Percentiles rank a stretch among this genome's conserved stretches.
These are phyloP conservation scores for Epinephelus coioides DNA, from an alignment of 2,797 vertebrate species.

Conservation along the genomic window DNA sequence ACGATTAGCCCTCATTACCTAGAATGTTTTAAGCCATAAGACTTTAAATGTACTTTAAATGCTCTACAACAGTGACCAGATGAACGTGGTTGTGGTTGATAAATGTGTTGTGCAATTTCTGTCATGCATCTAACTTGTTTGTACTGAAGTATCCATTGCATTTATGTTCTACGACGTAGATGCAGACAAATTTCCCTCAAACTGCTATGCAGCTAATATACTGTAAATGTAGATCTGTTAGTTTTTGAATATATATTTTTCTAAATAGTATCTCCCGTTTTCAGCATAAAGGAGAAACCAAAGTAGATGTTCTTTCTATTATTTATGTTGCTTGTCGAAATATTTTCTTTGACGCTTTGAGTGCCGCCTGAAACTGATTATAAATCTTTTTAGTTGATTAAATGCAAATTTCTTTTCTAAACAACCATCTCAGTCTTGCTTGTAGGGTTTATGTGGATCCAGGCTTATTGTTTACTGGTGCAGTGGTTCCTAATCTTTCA, in stretches of 20 bases:
- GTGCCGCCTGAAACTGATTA: slow-evolving; percentile 43
- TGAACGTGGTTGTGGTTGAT: slow-evolving; percentile 59
- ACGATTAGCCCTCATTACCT: slow-evolving; percentile 49
- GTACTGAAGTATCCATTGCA: slow-evolving; percentile 76
- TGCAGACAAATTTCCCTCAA: slow-evolving; percentile 78
- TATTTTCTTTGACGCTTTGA: slow-evolving; percentile 53
- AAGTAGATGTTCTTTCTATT: slow-evolving; percentile 71
- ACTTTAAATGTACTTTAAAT: slow-evolving; percentile 64
- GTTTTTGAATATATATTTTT: slow-evolving; percentile 81
- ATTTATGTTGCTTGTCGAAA: slow-evolving; percentile 73
- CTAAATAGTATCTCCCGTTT: slow-evolving; percentile 70
- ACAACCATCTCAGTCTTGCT: slow-evolving; percentile 67
- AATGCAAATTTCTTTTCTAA: slow-evolving; percentile 41
- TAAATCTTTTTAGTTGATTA: slow-evolving; percentile 33
- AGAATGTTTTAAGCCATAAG: slow-evolving; percentile 75
- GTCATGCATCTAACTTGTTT: slow-evolving; percentile 69
- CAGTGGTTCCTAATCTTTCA: slow-evolving; percentile 39
- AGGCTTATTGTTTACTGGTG: slow-evolving; percentile 79
- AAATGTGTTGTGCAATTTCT: slow-evolving; percentile 69
- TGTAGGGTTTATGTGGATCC: slow-evolving; percentile 74
- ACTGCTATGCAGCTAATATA: slow-evolving; percentile 85
- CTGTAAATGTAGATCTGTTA: slow-evolving; percentile 78
- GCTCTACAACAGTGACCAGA: slow-evolving; percentile 58
- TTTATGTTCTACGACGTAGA: slow-evolving; percentile 74
- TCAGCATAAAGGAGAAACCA: slow-evolving; percentile 69